phyloP scores from a whole-genome alignment of 2,113 vertebrate species.

The Marmota flaviventris region DNA sequence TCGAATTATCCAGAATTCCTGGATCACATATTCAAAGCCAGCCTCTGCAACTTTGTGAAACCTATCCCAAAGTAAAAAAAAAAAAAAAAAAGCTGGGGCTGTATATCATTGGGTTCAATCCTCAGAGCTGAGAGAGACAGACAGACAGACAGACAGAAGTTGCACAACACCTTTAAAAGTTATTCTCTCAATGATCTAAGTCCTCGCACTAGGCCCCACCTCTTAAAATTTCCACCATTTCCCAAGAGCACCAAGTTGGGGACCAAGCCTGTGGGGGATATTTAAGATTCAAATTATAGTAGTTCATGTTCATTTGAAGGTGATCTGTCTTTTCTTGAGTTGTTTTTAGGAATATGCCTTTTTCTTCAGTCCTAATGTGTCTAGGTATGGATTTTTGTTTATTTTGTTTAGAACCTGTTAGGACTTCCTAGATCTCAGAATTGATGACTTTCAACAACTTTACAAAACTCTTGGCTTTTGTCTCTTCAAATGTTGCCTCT shows the following conservation, averaged over 20 bases:
- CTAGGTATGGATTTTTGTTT: constrained; percentile 10
- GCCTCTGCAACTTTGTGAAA: neutral
- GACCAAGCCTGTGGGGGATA: neutral
- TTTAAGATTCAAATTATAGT: too few relatives aligned
- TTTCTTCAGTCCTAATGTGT: constrained; percentile 27
- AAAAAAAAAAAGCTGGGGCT: neutral
- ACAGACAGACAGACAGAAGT: too few relatives aligned
- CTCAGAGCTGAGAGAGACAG: neutral
- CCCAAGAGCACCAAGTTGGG: neutral
- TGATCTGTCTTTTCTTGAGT: neutral
- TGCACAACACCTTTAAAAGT: neutral
- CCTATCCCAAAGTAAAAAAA: neutral
- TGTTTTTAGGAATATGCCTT: constrained; percentile 6
- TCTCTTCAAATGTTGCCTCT: constrained; percentile 18
- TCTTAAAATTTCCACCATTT: neutral
- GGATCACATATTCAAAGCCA: neutral
- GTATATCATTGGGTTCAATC: neutral
- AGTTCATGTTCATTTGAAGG: neutral
- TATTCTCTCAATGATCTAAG: too few relatives aligned
- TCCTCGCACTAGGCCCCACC: too few relatives aligned
- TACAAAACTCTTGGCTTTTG: neutral
- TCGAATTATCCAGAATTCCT: neutral
- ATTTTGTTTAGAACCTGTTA: neutral
- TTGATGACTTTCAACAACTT: neutral
- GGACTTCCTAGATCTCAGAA: neutral